Percentiles rank a stretch among this genome's conserved stretches.
Evolutionary conservation across 1,140 invertebrate genomes (phyloP).

Genomic region (Diuraphis noxia): DNA sequence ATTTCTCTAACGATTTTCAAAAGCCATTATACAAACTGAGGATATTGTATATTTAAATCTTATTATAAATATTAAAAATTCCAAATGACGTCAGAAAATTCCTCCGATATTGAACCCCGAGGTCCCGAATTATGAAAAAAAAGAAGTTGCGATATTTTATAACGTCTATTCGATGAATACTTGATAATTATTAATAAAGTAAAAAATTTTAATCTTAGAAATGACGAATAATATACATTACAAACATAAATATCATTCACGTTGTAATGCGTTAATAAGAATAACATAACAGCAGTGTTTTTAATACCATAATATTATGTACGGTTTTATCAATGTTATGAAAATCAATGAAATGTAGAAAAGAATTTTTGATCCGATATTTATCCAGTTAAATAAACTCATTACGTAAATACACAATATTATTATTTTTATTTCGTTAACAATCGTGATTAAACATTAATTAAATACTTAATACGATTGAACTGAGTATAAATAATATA

Average conservation of each 20-base stretch:
- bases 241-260: background rate
- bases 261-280: background rate
- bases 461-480: background rate
- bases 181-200: conserved; percentile 2
- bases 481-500: background rate
- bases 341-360: background rate
- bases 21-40: background rate
- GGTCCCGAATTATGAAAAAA: background rate
- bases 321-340: background rate
- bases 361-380: background rate
- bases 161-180: background rate
- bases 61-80: conserved; percentile 6
- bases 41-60: background rate
- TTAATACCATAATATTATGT: background rate
- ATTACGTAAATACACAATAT: background rate
- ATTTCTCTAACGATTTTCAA: background rate
- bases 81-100: background rate
- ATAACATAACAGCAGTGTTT: background rate
- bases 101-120: background rate
- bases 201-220: background rate
- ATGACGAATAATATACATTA: background rate
- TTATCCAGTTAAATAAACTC: background rate
- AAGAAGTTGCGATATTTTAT: background rate
- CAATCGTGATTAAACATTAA: background rate
- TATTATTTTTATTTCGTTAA: background rate